Evolutionary conservation across 2,113 vertebrate genomes (phyloP), one percentile per base, ranked within the genome.

Genomic region (Caretta caretta): DNA sequence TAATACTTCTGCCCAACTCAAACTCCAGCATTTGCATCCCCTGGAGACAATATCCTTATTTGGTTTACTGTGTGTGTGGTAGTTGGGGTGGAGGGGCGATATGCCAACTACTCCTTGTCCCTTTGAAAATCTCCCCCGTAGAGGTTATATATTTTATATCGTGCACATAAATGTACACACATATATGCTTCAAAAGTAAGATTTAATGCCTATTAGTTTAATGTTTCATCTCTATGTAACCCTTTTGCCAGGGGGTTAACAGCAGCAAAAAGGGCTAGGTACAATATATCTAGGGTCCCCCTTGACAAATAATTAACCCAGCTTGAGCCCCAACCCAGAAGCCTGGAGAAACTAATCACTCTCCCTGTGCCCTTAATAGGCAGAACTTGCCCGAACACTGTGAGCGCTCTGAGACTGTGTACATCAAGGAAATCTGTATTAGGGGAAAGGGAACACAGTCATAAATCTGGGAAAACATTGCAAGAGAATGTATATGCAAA

Each of bases 1-100:
- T 96, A 96, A 97, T 87, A 59, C 75, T 93, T 57, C 86, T 91
- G 88, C 89, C 90, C 87, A 94, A 81, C 93, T 93, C 92, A 91
- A 93, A 93, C 92, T 31, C 86, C 90, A 97, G 89, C 16, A 79
- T 87, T 96, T 96, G 90, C 20, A 4, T 80, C 89, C 94, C 85
- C 83, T 83, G 59, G 57, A 92, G 79, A 90, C 96, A 97, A 97
- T 3, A 93, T 48, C 83, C 91, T 65, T 88, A 83, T 27, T 20
- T 75, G 86, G 50, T 94, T 96, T 83, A 85, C 53, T 88, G 25
- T 24, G 84, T 90, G 65, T 72, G 16, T 72, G 19, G 65, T 72
- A 19, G n/a, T 38, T 38, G 17, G 17, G 27, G 12, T 8, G 65
- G 3, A 17, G 65, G 16, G 19, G 65, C 4, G 10, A 46, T 76